Evolutionary conservation across 2,113 vertebrate species (phyloP), one percentile per base, ranked within the genome.

Genomic region (Platanista minor): DNA sequence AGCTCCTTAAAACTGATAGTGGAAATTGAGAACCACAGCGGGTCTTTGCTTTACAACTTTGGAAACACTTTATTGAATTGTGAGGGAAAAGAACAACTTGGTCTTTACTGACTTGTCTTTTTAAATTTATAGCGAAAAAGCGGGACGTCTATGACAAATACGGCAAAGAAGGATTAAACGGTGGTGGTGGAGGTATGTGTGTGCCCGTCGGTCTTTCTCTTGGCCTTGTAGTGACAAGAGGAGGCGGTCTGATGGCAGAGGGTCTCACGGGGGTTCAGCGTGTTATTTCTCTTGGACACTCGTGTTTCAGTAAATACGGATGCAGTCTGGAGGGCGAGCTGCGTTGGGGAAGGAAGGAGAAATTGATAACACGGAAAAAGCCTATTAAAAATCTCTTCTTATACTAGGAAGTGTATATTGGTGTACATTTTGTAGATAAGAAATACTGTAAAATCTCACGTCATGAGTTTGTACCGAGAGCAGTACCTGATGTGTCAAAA

Each of bases 101-200:
- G 2, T 7, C 6, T 39, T 57, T 67, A 64, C 39, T 75, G 21
- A 80, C 4, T 61, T 6, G 74, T 96, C 90, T 86, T 75, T 88
- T 97, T 96, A 31, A 86, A 72, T 57, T 95, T 98, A 23, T 96
- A 99, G 99, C 99, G 96, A 99, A 98, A 97, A 99, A 99, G 97
- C 99, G 99, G 94, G 98, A 99, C 96, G 97, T 98, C 97, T 99
- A 99, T 95, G 99, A 99, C 98, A 98, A 98, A 97, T 99, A 99
- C 0, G 99, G 99, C 96, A 99, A 99, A 99, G 99, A 99, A 98
- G 99, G 99, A 87, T 98, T 99, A 95, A 99, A 99, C 93, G 98
- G 98, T 94, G 98, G 95, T 93, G 98, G 98, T 8, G 99, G 99
- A 98, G 99, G 99, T 99, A 99, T 41, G 99, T 98, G 74, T 52